Base-by-base conservation (phyloP, 1,140 invertebrate species). In the Steinernema feltiae region DNA sequence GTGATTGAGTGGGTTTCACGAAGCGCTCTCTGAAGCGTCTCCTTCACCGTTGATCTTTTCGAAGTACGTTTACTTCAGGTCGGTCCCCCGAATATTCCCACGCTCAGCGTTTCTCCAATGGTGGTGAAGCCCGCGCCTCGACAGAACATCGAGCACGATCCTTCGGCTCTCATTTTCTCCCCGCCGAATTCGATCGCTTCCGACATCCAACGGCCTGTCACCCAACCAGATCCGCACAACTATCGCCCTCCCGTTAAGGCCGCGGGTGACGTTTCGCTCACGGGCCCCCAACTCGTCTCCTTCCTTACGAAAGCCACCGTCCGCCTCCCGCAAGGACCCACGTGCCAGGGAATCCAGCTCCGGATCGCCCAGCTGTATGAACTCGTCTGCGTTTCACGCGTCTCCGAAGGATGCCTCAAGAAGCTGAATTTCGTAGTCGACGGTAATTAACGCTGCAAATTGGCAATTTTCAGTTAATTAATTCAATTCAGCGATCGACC, bases 341-440 rank as follows among this genome's bases (percentile, higher is more conserved):
- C 75, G 41, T 72, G 80, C 30, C 82, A 82, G 48, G 81, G 81
- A 30, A 81, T 82, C 41, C 80, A 82, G 71, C 72, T 83, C 21
- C 71, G 78, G 46, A 32, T 82, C 53, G 53, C 46, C 18, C 80
- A 82, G 77, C 74, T 82, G 32, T 30, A 81, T 18, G 81, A 82
- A 1, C 69, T 72, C 48, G 78, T 83, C 17, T 30, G 32, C 18
- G 29, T 69, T 18, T 24, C 35, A 18, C 82, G 71, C 24, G 41
- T 82, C 21, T 80, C 81, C 32, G 81, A 83, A 31, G 31, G 74
- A 0, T 82, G 81, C 70, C 75, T 83, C 27, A 80, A 83, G 69
- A 82, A 82, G 71, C 74, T 82, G 21, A 82, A 82, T 70, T 82
- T 81, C 71, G 76, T 82, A 7, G 81, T 82, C 27, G 81, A 82